phyloP scores from a whole-genome alignment of 2,113 vertebrate genomes.

The Caloenas nicobarica region DNA sequence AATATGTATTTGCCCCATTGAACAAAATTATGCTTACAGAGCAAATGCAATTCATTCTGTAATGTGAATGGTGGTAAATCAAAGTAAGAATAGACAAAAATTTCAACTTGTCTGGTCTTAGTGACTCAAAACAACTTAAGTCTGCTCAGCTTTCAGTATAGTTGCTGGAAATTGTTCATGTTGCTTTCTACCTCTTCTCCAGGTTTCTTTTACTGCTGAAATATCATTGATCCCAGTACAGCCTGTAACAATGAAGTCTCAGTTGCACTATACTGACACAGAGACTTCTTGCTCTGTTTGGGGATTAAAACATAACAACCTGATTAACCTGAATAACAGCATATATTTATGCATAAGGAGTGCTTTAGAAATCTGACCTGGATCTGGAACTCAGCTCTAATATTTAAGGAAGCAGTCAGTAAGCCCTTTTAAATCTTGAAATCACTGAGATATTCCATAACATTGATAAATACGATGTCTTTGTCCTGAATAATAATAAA shows the following conservation, averaged over 20 bases:
- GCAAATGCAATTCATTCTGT: not conserved
- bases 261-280: not conserved
- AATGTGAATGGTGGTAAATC: not conserved
- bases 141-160: not conserved
- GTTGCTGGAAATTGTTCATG: slow-evolving; percentile 42
- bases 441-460: not conserved
- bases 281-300: not conserved
- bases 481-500: not conserved
- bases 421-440: not conserved
- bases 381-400: not conserved
- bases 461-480: not conserved
- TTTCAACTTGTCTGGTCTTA: not conserved
- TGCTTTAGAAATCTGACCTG: not conserved
- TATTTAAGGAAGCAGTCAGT: not conserved
- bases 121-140: not conserved
- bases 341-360: not conserved
- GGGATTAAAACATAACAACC: not conserved
- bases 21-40: not conserved
- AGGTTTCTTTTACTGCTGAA: not conserved
- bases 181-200: slow-evolving; percentile 1
- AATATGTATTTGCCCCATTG: not conserved
- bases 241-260: not conserved
- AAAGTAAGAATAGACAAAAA: not conserved
- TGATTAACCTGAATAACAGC: not conserved
- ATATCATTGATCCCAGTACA: slow-evolving; percentile 11